Conservation (phyloP, 1,140 invertebrate species). For the Aleiodes sp. region DNA sequence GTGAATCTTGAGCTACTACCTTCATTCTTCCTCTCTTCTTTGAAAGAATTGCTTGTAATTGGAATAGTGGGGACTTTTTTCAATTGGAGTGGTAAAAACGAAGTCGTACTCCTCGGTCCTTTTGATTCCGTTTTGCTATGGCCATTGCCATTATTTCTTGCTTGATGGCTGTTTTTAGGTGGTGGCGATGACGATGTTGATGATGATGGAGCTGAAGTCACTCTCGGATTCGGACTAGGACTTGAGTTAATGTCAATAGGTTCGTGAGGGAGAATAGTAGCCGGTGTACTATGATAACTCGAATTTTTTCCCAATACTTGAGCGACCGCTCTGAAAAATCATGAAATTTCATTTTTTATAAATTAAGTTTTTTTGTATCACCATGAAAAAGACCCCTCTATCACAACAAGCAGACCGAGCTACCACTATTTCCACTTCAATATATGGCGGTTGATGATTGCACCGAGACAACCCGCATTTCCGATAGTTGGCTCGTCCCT, state of each 20-base stretch:
- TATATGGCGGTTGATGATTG: too few relatives aligned
- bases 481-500: too few relatives aligned
- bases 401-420: too few relatives aligned
- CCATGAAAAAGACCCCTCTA: neutral
- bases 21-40: slow-evolving; percentile 75
- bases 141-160: slow-evolving; percentile 57
- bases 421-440: too few relatives aligned
- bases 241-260: slow-evolving; percentile 56
- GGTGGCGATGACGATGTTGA: slow-evolving; percentile 59
- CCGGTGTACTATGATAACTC: slow-evolving; percentile 50
- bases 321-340: slow-evolving; percentile 54
- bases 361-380: neutral
- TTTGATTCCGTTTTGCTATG: slow-evolving; percentile 58
- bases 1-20: slow-evolving; percentile 81
- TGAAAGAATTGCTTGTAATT: slow-evolving; percentile 44
- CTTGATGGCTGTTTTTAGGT: slow-evolving; percentile 40
- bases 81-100: slow-evolving; percentile 57
- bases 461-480: too few relatives aligned
- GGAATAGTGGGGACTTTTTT: slow-evolving; percentile 53
- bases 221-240: slow-evolving; percentile 57
- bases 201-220: slow-evolving; percentile 56
- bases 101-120: slow-evolving; percentile 56
- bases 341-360: neutral
- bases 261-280: slow-evolving; percentile 54
- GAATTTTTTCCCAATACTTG: slow-evolving; percentile 55